phyloP scores from a whole-genome alignment of 1,140 invertebrate genomes.

The Apis dorsata region DNA sequence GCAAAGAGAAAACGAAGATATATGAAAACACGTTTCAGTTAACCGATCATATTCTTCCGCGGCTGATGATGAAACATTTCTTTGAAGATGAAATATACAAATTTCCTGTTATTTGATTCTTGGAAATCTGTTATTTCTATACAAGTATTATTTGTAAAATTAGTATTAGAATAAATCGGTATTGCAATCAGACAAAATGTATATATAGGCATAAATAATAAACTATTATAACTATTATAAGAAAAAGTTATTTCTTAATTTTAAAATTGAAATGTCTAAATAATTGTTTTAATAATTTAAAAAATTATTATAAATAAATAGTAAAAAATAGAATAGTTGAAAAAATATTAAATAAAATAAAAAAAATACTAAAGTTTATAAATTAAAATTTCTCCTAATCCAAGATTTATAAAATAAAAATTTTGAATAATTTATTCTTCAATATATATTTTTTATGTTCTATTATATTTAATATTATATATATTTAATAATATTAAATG shows the following conservation, averaged over 20 bases:
- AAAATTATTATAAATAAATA: background rate
- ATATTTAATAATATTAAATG: no score
- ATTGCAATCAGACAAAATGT: background rate
- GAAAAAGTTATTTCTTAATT: no score
- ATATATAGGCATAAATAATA: no score
- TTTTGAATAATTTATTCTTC: no score
- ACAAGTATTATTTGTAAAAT: background rate
- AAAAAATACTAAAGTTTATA: no score
- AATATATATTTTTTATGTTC: no score
- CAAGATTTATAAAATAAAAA: no score
- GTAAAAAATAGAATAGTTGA: no score
- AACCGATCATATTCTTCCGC: slow-evolving; percentile 19
- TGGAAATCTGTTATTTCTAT: background rate
- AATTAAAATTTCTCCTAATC: no score
- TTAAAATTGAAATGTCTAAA: background rate
- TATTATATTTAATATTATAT: no score
- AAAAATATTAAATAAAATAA: no score
- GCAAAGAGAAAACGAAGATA: background rate
- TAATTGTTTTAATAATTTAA: background rate
- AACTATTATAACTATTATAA: no score
- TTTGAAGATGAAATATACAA: background rate
- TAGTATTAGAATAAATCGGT: background rate
- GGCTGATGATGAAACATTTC: slow-evolving; percentile 7
- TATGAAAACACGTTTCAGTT: slow-evolving; percentile 21
- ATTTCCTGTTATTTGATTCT: background rate